Evolutionary conservation across 2,113 vertebrate genomes (phyloP), one percentile per base, ranked within the genome.

Genomic region (Murina feae): DNA sequence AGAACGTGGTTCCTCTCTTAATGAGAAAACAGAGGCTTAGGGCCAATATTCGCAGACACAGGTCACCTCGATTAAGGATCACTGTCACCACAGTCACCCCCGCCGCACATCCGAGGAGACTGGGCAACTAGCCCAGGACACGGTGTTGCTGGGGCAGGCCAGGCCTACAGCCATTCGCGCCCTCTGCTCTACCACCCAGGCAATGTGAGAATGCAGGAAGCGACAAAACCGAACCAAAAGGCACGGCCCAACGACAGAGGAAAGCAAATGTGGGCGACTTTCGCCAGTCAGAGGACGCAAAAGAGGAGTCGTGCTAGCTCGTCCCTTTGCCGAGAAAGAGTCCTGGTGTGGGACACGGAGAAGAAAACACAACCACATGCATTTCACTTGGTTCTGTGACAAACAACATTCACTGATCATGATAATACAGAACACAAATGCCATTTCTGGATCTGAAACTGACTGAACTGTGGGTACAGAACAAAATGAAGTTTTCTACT

Each of bases 361-460:
- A 4, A 42, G 72, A 44, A 37, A 18, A 35, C 8, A 3, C 4
- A 14, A 1, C 1, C 35, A 1, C 10, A 1, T 32, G 37, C 35
- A 3, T 18, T 10, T 21, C n/a, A 13, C 72, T 13, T n/a, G 75
- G 25, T 21, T 89, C 28, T 9, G 55, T 8, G 6, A 53, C 0
- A 11, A 23, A 23, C 28, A 11, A 20, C 39, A 4, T 3, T 5
- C 5, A 53, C 74, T 37, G 8, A 12, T 9, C 51, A 3, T 13
- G 2, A 37, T 2, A 1, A 39, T 0, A 1, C 4, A 12, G 4
- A 3, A 60, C 0, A 1, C 9, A 21, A 42, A 42, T 7, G 23
- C 35, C 30, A 11, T 7, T 10, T n/a, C 4, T 2, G 35, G 76
- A 20, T 6, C 32, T 63, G 75, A 9, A 49, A 21, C n/a, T 5